Percentiles rank a stretch among this genome's conserved stretches.
These are phyloP conservation scores for Spilarctia lutea DNA, from an alignment of 2,888 invertebrate species.

Conservation along the genomic window DNA sequence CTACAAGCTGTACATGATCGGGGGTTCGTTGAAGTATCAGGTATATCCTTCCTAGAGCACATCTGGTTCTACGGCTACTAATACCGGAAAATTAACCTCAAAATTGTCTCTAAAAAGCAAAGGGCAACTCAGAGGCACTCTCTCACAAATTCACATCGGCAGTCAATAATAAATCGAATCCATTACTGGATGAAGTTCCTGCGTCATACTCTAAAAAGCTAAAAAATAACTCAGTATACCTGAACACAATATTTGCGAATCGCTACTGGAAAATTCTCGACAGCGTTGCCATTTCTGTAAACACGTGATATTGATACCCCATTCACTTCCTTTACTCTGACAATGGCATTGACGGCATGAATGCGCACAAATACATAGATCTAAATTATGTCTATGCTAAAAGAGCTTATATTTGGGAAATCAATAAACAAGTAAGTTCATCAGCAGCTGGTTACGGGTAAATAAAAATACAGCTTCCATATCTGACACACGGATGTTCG, in stretches of 20 bases:
- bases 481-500: no score
- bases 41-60: no score
- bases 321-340: slow-evolving; percentile 39
- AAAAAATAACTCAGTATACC: neutral
- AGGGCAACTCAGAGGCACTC: no score
- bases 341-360: slow-evolving; percentile 46
- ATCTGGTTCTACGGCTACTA: no score
- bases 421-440: neutral
- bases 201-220: neutral
- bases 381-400: slow-evolving; percentile 3
- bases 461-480: no score
- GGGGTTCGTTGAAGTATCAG: no score
- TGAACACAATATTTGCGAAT: neutral
- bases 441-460: no score
- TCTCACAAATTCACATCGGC: neutral
- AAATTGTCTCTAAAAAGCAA: no score
- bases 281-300: slow-evolving; percentile 5
- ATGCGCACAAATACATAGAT: slow-evolving; percentile 18
- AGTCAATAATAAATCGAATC: neutral
- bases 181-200: neutral
- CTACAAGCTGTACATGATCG: no score
- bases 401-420: neutral
- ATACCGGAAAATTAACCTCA: no score
- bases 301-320: slow-evolving; percentile 22
- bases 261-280: neutral